A percentile compares a stretch with the other conserved stretches of the same genome.
Conservation (phyloP, 2,113 vertebrate species). For the Empidonax traillii region DNA sequence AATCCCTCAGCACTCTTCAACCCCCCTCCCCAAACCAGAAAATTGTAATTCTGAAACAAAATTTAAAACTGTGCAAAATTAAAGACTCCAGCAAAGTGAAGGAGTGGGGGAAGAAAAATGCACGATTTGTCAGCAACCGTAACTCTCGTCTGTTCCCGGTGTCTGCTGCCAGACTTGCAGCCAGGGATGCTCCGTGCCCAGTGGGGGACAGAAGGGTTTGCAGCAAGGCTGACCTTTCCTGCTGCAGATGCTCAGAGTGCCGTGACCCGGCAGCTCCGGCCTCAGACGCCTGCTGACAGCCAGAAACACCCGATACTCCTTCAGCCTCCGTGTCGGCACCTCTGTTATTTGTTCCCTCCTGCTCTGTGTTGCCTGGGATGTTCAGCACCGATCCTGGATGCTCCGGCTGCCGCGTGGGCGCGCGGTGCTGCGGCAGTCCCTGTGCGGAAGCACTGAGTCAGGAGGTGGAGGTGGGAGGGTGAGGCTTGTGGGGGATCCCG, state of each 20-base stretch:
- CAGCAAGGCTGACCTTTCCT: neutral
- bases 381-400: neutral
- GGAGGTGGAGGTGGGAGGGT: neutral
- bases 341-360: neutral
- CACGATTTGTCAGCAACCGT: neutral
- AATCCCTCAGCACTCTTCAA: neutral
- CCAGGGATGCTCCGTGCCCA: neutral
- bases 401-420: neutral
- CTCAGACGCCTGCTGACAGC: constrained; percentile 1
- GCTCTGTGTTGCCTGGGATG: neutral
- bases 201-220: neutral
- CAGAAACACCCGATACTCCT: neutral
- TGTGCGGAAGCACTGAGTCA: neutral
- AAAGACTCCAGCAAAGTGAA: neutral
- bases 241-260: neutral
- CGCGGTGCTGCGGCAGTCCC: neutral
- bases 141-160: neutral
- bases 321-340: neutral
- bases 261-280: neutral
- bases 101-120: neutral
- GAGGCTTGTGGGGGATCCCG: neutral
- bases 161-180: neutral
- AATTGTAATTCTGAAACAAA: neutral
- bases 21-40: neutral
- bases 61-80: neutral